Conservation (phyloP, 2,888 invertebrate genomes). For the Pseudococcus jackbeardsleyi region DNA sequence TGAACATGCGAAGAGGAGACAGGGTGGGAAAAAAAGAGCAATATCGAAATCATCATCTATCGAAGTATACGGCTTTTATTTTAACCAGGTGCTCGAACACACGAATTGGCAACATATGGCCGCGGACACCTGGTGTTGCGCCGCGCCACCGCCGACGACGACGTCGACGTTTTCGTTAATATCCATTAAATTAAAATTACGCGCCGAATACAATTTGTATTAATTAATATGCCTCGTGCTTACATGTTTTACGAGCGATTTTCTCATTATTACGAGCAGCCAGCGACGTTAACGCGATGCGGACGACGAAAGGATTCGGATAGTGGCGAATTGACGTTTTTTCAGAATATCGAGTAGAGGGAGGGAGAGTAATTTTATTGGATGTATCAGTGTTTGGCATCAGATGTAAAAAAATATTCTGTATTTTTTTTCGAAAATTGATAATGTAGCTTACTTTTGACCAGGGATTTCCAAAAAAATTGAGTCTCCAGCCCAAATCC, state of each 20-base stretch:
- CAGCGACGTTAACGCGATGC: background rate
- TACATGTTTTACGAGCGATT: constrained; percentile 49
- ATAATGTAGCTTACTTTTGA: no score
- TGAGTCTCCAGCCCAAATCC: no score
- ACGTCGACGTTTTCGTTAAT: constrained; percentile 54
- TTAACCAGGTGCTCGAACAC: constrained; percentile 50
- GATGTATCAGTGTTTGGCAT: no score
- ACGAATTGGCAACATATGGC: constrained; percentile 58
- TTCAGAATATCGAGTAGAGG: no score
- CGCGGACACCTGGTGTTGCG: constrained; percentile 57
- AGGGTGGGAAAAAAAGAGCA: background rate
- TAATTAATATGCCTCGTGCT: constrained; percentile 55
- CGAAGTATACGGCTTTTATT: constrained; percentile 13
- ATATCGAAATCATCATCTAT: constrained; percentile 49
- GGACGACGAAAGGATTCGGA: no score
- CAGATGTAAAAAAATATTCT: no score
- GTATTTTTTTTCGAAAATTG: no score
- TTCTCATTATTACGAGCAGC: constrained; percentile 34
- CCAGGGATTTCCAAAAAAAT: no score
- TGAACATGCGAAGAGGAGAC: no score
- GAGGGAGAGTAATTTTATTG: no score
- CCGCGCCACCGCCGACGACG: background rate
- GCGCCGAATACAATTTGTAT: constrained; percentile 58
- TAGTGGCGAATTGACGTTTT: no score
- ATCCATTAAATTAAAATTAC: constrained; percentile 61